A percentile compares a stretch with the other conserved stretches of the same genome.
phyloP scores from a whole-genome alignment of 2,113 vertebrate genomes.

The Burhinus oedicnemus region DNA sequence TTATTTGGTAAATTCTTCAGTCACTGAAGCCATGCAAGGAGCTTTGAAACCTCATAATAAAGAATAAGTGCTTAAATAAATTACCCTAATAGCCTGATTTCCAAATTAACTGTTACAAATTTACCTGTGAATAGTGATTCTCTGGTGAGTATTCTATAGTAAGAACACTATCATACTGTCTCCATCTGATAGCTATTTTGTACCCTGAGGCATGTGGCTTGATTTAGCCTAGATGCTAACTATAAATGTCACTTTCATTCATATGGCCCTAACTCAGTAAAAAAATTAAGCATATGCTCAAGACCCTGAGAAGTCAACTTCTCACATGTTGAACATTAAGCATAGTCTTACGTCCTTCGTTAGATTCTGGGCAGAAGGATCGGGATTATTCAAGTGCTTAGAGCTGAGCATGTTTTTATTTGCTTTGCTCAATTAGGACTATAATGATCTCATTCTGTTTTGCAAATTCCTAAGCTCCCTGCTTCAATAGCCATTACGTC shows the following conservation, averaged over 20 bases:
- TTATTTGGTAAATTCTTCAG: background rate
- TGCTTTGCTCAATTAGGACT: constrained; percentile 51
- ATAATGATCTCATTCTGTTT: constrained; percentile 36
- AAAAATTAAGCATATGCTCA: constrained; percentile 35
- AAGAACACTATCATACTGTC: background rate
- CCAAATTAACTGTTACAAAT: background rate
- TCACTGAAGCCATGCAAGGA: background rate
- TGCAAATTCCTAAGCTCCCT: background rate
- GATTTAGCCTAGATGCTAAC: constrained; percentile 45
- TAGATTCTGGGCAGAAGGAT: constrained; percentile 25
- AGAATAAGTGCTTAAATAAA: background rate
- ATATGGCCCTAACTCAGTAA: background rate
- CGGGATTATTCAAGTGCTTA: background rate
- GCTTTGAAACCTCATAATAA: background rate
- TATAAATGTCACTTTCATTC: constrained; percentile 56
- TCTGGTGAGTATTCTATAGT: background rate
- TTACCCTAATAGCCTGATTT: background rate
- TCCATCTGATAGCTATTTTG: constrained; percentile 34
- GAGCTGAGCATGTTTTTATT: constrained; percentile 47
- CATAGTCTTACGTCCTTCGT: background rate
- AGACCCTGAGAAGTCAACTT: constrained; percentile 13
- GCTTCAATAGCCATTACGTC: background rate
- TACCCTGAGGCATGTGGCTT: constrained; percentile 34
- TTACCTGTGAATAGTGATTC: constrained; percentile 1
- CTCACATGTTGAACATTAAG: constrained; percentile 32